Base-by-base conservation (phyloP, 2,113 vertebrate genomes). In the Stictonetta naevosa region DNA sequence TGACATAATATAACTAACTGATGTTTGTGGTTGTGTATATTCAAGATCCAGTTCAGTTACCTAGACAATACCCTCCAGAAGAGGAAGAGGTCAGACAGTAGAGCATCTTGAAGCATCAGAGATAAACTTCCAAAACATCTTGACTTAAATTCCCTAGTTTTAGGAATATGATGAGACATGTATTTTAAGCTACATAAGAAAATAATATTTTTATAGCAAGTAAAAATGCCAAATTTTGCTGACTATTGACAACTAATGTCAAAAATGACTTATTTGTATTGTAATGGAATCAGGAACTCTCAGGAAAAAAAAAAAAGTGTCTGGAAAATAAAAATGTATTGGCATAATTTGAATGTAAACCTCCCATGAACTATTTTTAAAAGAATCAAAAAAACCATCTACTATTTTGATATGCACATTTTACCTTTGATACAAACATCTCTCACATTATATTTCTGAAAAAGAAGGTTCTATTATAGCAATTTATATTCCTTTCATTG, bases 401-500 rank as follows among this genome's bases (percentile, higher is more conserved):
- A 22, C 11, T 60, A 52, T 71, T 93, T 90, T 87, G 78, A 85
- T 87, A 82, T 60, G 71, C 53, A 72, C 82, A 82, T 79, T 89
- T 84, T 94, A 46, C 42, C 48, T 95, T 69, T 64, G 53, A 85
- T 94, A 85, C 23, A 67, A 95, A 68, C 87, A 91, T 38, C 12
- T 76, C 34, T 79, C 42, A n/a, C 81, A 72, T 46, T 76, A 93
- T 90, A 88, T 94, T 94, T 31, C 85, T 90, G 67, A 73, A 90
- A 59, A 75, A 85, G 71, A 94, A 95, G 59, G 55, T 3, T 60
- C 44, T 92, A 80, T 88, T 80, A 73, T 17, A 93, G 63, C 68
- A 83, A 77, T 90, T 92, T 38, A 38, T 38, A 38, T 38, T 38
- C 38, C 38, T 38, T 93, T 90, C 55, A 50, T 74, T 95, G 72